phyloP scores from a whole-genome alignment of 2,888 invertebrate genomes.

The Rhagium mordax region DNA sequence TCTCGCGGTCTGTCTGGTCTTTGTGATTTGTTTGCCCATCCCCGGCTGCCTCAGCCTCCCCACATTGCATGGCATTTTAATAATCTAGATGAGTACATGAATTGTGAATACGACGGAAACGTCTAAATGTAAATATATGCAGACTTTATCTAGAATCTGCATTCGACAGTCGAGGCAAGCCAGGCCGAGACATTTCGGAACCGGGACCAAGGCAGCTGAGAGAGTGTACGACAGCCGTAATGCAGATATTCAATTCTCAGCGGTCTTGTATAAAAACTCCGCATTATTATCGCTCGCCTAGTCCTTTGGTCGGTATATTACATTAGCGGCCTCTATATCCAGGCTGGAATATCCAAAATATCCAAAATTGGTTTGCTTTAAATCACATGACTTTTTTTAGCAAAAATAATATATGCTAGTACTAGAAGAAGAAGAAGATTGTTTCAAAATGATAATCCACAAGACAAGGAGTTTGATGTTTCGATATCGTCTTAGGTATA shows the following conservation, averaged over 20 bases:
- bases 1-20: not conserved
- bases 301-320: not conserved
- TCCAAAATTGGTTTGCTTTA: too few relatives aligned
- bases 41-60: too few relatives aligned
- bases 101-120: conserved; percentile 13
- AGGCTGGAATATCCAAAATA: too few relatives aligned
- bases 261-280: conserved; percentile 26
- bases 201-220: conserved; percentile 23
- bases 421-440: too few relatives aligned
- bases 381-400: too few relatives aligned
- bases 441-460: too few relatives aligned
- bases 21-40: not conserved
- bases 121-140: conserved; percentile 18
- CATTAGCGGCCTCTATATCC: too few relatives aligned
- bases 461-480: too few relatives aligned
- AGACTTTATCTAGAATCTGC: conserved; percentile 20
- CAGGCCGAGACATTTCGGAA: conserved; percentile 10
- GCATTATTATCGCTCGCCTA: not conserved
- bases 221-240: conserved; percentile 26
- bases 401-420: too few relatives aligned
- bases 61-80: conserved; percentile 2
- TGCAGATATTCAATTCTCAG: conserved; percentile 19
- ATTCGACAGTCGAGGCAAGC: conserved; percentile 21
- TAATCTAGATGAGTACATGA: not conserved
- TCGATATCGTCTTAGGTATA: too few relatives aligned